Evolutionary conservation across 2,888 invertebrate species (phyloP), one percentile per base, ranked within the genome.

Genomic region (Endotricha flammealis): DNA sequence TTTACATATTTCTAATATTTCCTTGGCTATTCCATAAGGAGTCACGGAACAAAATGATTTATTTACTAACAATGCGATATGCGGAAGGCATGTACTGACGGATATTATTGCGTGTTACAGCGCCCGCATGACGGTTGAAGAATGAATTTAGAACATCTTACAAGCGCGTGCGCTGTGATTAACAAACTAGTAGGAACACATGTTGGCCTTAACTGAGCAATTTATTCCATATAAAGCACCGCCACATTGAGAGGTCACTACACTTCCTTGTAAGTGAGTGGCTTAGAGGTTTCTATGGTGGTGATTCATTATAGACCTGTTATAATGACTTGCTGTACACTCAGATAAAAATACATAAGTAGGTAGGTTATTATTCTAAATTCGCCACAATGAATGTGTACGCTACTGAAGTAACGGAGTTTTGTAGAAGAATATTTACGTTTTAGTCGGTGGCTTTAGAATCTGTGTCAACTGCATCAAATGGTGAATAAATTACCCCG

Each of bases 151-250:
- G 63, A 66, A 63, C 64, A 60, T 61, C 58, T 41, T 44, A 45
- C 32, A 41, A 39, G 43, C 39, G 44, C 45, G 41, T 40, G 48
- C 38, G 42, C 46, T 38, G 37, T 50, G 42, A 54, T 56, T 53
- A 50, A 57, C 47, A 50, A 50, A 50, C 45, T 40, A 47, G 37
- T 36, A 43, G 35, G 41, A 48, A 51, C 57, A 65, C 64, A 54
- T 47, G 72, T 65, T 69, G 71, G 52, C 76, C 77, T 77, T 68
- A 67, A 31, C 46, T 38, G 42, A 44, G 47, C 59, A 65, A 64
- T 75, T 76, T 70, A 67, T 66, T 58, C 77, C 71, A 41, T 77
- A 71, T 41, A 59, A 30, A 63, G 66, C 32, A 48, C 36, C 46
- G 54, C 57, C 48, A 42, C 39, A 41, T 36, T 37, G 47, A 62